Evolutionary conservation across 2,113 vertebrate species (phyloP).

Genomic region (Sturnira hondurensis): DNA sequence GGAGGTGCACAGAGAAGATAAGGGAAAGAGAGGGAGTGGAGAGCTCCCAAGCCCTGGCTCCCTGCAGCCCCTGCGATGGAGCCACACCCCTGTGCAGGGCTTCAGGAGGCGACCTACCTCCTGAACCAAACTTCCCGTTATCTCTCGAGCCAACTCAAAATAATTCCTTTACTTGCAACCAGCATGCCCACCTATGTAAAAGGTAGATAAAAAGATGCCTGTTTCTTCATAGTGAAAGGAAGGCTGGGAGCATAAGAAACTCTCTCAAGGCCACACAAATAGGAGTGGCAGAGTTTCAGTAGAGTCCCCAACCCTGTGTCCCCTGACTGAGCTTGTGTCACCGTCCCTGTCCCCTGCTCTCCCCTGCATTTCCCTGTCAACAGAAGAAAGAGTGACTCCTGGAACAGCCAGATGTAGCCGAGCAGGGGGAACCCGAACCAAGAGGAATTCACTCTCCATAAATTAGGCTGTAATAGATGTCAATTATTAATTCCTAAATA

Average conservation of each 20-base stretch:
- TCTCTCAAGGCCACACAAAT: neutral
- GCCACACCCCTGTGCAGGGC: neutral
- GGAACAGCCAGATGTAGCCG: conserved; percentile 26
- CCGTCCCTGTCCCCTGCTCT: neutral
- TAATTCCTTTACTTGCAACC: neutral
- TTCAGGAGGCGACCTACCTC: neutral
- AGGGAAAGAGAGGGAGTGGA: neutral
- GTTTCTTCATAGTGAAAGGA: neutral
- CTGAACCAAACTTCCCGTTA: neutral
- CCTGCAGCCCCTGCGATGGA: neutral
- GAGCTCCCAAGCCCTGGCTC: neutral
- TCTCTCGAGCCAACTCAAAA: neutral
- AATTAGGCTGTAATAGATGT: conserved; percentile 65
- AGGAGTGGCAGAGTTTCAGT: neutral
- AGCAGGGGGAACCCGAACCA: conserved; percentile 61
- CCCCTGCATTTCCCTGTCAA: conserved; percentile 24
- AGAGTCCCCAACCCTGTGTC: accelerated
- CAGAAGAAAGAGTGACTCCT: conserved; percentile 25
- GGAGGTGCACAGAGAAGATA: neutral
- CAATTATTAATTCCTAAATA: conserved; percentile 74
- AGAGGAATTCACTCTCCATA: conserved; percentile 66
- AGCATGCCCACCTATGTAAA: neutral
- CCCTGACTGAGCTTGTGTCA: neutral
- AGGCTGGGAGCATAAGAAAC: neutral
- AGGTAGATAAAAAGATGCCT: neutral